Conservation (phyloP, 2,797 vertebrate species). For the Mus minutoides region DNA sequence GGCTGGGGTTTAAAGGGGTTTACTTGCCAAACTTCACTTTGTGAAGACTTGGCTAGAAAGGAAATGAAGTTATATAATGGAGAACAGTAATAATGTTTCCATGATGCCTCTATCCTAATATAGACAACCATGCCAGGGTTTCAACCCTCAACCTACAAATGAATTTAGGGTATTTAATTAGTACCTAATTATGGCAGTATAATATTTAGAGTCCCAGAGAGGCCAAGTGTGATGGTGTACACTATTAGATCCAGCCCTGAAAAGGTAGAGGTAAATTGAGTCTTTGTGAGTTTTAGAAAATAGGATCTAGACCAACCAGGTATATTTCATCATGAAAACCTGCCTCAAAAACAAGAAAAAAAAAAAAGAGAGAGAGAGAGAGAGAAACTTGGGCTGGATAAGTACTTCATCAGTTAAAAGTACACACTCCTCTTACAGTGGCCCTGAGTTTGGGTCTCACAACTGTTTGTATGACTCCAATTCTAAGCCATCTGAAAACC, state of each 20-base stretch:
- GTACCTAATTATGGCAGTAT: neutral
- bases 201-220: neutral
- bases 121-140: neutral
- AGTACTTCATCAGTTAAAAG: neutral
- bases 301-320: neutral
- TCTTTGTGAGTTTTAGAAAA: neutral
- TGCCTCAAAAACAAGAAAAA: neutral
- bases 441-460: neutral
- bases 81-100: neutral
- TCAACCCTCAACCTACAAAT: neutral
- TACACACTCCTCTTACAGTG: neutral
- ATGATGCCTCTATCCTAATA: neutral
- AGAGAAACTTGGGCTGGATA: neutral
- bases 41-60: neutral
- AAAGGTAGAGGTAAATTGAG: neutral
- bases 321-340: neutral
- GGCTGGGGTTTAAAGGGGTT: neutral
- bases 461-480: neutral
- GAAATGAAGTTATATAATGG: neutral
- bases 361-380: no score
- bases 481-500: neutral
- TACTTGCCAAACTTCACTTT: neutral
- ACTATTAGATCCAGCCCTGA: neutral
- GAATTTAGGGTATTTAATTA: neutral
- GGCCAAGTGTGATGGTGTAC: neutral